Conservation (phyloP, 2,113 vertebrate species). For the Ptychochromis oligacanthus region DNA sequence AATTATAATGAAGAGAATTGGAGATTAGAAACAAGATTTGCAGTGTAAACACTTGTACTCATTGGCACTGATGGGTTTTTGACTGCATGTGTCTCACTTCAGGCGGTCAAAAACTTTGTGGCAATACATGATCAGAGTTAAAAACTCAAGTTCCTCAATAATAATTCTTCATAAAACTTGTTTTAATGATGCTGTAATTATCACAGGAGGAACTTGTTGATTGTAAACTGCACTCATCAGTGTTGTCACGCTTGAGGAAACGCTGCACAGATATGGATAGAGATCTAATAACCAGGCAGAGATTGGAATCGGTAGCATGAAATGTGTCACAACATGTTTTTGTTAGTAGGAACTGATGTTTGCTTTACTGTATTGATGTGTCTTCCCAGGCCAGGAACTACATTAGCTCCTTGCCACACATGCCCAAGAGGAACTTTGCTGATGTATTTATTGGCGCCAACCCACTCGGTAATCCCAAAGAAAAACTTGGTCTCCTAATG, state of each 20-base stretch:
- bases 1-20: not conserved
- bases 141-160: not conserved
- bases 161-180: not conserved
- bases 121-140: not conserved
- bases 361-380: not conserved
- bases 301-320: not conserved
- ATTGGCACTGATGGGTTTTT: not conserved
- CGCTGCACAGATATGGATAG: not conserved
- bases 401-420: conserved; percentile 92
- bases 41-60: not conserved
- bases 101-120: not conserved
- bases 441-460: conserved; percentile 98
- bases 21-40: not conserved
- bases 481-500: not conserved
- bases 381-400: conserved; percentile 93
- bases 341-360: conserved; percentile 14
- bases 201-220: conserved; percentile 2
- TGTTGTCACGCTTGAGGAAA: not conserved
- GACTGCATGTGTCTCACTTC: not conserved
- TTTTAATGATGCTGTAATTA: not conserved
- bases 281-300: not conserved
- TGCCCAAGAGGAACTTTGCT: conserved; percentile 98
- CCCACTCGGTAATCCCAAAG: conserved; percentile 86
- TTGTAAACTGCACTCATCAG: not conserved
- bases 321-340: conserved; percentile 17